Base-by-base conservation (phyloP, 2,888 invertebrate species). In the Nomada ferruginata region DNA sequence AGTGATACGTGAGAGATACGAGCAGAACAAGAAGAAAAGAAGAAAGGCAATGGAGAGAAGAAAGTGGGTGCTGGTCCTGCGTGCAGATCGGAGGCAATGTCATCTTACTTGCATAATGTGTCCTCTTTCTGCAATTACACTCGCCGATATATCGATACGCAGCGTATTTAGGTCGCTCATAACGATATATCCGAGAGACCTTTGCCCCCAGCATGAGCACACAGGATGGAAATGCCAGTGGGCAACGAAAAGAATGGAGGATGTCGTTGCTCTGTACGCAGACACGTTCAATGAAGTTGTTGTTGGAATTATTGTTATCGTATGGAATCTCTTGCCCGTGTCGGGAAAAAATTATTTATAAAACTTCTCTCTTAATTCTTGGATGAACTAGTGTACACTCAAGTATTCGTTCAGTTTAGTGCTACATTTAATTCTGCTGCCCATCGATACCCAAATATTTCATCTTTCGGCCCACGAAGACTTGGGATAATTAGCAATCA, bases 101-200 rank as follows among this genome's bases (percentile, higher is more conserved):
- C 90, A 90, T 90, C 89, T 88, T 90, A 91, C 90, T 91, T 91
- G 89, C 88, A 86, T 91, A 91, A 90, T 86, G 81, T 59, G 77
- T 80, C 63, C 80, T 75, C 79, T 87, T 84, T 77, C 83, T 85
- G 85, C 85, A 87, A 87, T 90, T 87, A 84, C 76, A 73, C 76
- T 52, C 64, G 52, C 47, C 66, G 74, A 82, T 69, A 74, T 63
- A 53, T 66, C 75, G 73, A 44, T 77, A 50, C 73, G 52, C 55
- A 57, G 61, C 66, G 60, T 72, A 83, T 79, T 75, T 79, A 60
- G 82, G 75, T 79, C 82, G 76, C 60, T 50, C 61, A 18, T 76
- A 77, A 66, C 76, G 71, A 44, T 73, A 68, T 68, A 47, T 63
- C 50, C 66, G 47, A 73, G 61, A 64, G 80, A 81, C 78, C 73